Percentiles rank a stretch among this genome's conserved stretches.
phyloP scores from a whole-genome alignment of 2,797 vertebrate genomes.

The Tangara arthus region DNA sequence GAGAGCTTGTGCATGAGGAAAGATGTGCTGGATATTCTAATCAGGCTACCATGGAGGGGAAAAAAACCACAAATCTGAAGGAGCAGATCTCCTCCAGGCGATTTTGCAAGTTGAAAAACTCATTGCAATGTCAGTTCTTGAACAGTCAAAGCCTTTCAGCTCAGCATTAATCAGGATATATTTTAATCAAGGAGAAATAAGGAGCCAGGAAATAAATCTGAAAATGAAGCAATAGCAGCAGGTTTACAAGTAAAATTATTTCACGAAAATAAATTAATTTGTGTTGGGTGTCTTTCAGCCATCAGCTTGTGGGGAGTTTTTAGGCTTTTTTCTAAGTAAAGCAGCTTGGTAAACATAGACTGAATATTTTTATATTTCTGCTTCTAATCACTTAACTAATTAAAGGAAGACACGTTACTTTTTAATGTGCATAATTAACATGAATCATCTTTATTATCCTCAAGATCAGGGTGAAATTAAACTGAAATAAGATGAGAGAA shows the following conservation, averaged over 20 bases:
- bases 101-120: background rate
- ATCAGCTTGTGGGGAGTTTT: background rate
- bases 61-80: background rate
- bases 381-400: background rate
- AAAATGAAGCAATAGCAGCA: background rate
- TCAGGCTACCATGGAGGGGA: background rate
- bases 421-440: background rate
- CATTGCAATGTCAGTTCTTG: background rate
- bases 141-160: background rate
- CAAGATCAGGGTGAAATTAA: background rate
- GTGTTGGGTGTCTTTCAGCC: background rate
- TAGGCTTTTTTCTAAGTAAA: background rate
- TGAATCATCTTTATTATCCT: background rate
- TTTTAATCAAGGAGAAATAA: slow-evolving; percentile 48
- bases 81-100: background rate
- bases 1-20: background rate
- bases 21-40: background rate
- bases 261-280: background rate
- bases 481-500: background rate
- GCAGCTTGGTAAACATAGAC: background rate
- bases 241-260: slow-evolving; percentile 13
- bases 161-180: slow-evolving; percentile 14
- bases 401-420: background rate
- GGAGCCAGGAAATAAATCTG: background rate
- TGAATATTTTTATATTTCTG: background rate